A percentile compares a stretch with the other conserved stretches of the same genome.
phyloP scores from a whole-genome alignment of 2,113 vertebrate species.

The Aramus guarauna region DNA sequence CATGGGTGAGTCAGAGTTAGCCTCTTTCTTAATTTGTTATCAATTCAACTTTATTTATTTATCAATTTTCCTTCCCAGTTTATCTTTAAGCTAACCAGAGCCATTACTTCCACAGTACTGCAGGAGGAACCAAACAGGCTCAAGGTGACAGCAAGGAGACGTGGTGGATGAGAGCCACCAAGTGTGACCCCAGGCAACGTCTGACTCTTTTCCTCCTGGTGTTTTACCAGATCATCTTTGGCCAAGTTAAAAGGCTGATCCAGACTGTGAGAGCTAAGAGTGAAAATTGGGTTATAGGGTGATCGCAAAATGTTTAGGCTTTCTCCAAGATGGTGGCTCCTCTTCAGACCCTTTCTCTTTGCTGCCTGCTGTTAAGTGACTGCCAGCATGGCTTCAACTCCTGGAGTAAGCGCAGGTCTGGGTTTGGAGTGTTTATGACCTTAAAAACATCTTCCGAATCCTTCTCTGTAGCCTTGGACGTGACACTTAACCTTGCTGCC shows the following conservation, averaged over 20 bases:
- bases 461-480: not conserved
- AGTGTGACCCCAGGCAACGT: not conserved
- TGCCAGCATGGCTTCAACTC: not conserved
- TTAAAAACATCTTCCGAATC: not conserved
- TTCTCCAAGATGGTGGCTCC: not conserved
- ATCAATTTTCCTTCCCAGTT: not conserved
- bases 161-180: not conserved
- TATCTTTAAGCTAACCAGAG: not conserved
- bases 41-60: not conserved
- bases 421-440: not conserved
- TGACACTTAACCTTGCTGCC: constrained; percentile 58
- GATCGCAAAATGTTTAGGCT: not conserved
- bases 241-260: not conserved
- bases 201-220: not conserved
- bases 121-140: not conserved
- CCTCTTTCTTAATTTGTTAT: not conserved
- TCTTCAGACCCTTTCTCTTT: not conserved
- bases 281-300: not conserved
- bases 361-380: not conserved
- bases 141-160: not conserved
- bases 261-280: too few species aligned
- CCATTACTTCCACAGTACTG: accelerated
- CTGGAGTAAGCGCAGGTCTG: not conserved
- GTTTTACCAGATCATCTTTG: not conserved
- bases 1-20: accelerated